Conservation (phyloP, 1,140 invertebrate genomes). For the Plectrocnemia conspersa region DNA sequence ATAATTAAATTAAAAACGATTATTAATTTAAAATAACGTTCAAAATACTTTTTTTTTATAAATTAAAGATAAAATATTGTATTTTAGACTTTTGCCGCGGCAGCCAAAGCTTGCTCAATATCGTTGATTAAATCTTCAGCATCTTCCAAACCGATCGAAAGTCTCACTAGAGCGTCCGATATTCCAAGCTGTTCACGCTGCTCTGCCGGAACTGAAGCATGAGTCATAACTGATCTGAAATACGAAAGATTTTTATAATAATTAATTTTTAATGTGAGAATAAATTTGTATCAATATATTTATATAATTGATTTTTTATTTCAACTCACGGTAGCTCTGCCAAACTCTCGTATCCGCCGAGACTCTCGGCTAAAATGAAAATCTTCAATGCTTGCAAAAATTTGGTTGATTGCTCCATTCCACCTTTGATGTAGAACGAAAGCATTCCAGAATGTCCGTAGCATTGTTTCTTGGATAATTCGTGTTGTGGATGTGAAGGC, state of each 20-base stretch:
- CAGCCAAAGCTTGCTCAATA: conserved; percentile 70
- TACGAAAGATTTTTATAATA: conserved; percentile 33
- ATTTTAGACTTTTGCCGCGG: conserved; percentile 30
- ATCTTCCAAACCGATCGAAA: conserved; percentile 91
- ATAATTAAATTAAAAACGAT: no score
- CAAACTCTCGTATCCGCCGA: conserved; percentile 94
- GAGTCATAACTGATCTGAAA: conserved; percentile 69
- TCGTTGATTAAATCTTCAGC: conserved; percentile 83
- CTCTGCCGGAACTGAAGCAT: conserved; percentile 71
- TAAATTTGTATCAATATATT: conserved; percentile 9
- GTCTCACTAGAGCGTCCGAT: conserved; percentile 77
- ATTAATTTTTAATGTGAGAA: background rate
- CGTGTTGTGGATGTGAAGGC: conserved; percentile 87
- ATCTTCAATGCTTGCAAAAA: conserved; percentile 78
- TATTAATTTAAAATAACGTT: no score
- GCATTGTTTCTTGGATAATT: conserved; percentile 77
- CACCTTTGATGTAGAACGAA: conserved; percentile 81
- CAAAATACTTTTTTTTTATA: conserved; percentile 2
- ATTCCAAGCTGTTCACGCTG: conserved; percentile 75
- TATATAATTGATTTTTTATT: conserved; percentile 16
- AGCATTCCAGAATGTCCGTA: conserved; percentile 91
- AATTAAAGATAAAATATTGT: background rate
- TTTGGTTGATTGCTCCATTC: conserved; percentile 66
- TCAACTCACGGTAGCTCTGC: conserved; percentile 75
- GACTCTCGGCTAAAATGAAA: conserved; percentile 89